Conservation (phyloP, 2,113 vertebrate species). For the Bungarus multicinctus region DNA sequence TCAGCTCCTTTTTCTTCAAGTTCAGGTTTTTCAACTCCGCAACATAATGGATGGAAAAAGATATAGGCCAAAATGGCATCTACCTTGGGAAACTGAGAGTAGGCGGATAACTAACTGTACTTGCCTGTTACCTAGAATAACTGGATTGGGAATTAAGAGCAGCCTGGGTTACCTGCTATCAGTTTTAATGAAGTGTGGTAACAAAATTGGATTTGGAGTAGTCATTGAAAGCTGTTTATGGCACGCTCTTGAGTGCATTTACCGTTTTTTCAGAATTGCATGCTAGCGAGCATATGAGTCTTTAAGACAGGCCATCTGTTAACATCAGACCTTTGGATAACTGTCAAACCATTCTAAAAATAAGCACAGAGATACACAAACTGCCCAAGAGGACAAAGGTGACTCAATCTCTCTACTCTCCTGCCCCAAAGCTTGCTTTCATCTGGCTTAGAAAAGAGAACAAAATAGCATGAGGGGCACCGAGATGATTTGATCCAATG, state of each 20-base stretch:
- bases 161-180: conserved; percentile 67
- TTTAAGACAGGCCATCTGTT: conserved; percentile 99
- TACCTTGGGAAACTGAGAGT: conserved; percentile 44
- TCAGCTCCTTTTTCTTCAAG: conserved; percentile 40
- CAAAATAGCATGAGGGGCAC: conserved; percentile 23
- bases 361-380: conserved; percentile 76
- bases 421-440: conserved; percentile 67
- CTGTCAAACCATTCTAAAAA: conserved; percentile 95
- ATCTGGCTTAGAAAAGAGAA: conserved; percentile 59
- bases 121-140: conserved; percentile 59
- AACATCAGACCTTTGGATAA: conserved; percentile 90
- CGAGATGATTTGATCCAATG: not conserved
- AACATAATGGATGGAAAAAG: conserved; percentile 44
- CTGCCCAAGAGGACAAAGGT: conserved; percentile 86
- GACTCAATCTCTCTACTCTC: conserved; percentile 60
- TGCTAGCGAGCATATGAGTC: conserved; percentile 93
- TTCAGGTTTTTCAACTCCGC: conserved; percentile 48
- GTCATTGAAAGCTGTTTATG: conserved; percentile 79
- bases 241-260: conserved; percentile 88
- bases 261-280: conserved; percentile 92
- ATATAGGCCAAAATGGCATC: conserved; percentile 26
- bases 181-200: conserved; percentile 76
- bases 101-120: conserved; percentile 41
- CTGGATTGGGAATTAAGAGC: conserved; percentile 63
- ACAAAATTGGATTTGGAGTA: conserved; percentile 75